Evolutionary conservation across 2,797 vertebrate genomes (phyloP).

Genomic region (Emys orbicularis): DNA sequence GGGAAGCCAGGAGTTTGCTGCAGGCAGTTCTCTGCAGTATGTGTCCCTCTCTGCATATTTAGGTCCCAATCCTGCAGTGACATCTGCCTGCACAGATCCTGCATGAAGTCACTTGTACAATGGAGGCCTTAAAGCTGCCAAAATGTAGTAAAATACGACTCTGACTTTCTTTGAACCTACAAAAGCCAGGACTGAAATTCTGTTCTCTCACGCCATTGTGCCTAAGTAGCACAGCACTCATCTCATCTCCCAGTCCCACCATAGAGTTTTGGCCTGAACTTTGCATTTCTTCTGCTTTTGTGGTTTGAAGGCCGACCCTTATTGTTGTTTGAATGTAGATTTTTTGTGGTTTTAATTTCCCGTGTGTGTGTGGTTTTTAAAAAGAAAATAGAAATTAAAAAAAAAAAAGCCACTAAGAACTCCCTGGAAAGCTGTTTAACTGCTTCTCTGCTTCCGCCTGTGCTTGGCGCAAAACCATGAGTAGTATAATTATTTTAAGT

Average conservation of each 20-base stretch:
- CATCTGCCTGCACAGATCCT: background rate
- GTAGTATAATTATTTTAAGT: background rate
- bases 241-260: constrained; percentile 1
- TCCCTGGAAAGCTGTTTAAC: constrained; percentile 46
- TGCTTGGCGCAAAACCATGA: background rate
- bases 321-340: background rate
- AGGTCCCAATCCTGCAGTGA: background rate
- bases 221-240: background rate
- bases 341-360: constrained; percentile 37
- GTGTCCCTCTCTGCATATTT: fast-evolving
- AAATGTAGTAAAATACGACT: background rate
- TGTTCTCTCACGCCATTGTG: background rate
- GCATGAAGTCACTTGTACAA: background rate
- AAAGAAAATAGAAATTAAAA: background rate
- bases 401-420: background rate
- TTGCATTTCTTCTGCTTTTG: background rate
- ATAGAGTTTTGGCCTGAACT: background rate
- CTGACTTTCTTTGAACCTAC: background rate
- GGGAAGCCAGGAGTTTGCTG: constrained; percentile 30
- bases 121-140: background rate
- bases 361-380: background rate
- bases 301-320: background rate
- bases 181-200: background rate
- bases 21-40: background rate
- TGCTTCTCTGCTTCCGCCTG: constrained; percentile 44